A percentile compares a stretch with the other conserved stretches of the same genome.
Conservation (phyloP, 2,113 vertebrate genomes). For the Apodemus speciosus region DNA sequence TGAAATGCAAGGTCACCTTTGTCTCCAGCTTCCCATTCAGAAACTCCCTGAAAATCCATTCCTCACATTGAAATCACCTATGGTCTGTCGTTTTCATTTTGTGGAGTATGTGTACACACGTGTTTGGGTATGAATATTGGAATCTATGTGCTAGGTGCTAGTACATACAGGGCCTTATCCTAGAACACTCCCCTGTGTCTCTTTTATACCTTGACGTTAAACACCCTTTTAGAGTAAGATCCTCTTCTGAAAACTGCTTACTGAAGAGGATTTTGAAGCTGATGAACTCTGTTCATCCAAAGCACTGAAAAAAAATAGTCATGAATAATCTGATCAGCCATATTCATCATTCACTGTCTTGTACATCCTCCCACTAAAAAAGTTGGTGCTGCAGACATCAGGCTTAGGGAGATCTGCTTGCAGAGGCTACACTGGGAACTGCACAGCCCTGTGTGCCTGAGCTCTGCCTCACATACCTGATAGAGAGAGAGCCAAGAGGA, state of each 20-base stretch:
- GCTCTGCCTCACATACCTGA: not conserved
- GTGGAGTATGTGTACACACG: not conserved
- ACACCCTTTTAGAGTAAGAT: conserved; percentile 9
- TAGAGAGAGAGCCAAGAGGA: not conserved
- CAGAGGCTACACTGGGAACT: rapidly evolving
- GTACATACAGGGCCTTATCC: not conserved
- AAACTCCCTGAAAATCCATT: not conserved
- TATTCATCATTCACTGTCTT: not conserved
- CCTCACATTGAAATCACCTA: not conserved
- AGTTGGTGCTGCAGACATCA: not conserved
- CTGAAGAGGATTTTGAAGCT: conserved; percentile 6
- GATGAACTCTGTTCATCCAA: not conserved
- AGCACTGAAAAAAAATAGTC: not conserved
- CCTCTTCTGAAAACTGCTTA: not conserved
- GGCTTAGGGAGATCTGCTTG: not conserved
- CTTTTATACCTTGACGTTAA: conserved; percentile 19
- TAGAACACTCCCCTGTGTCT: not conserved
- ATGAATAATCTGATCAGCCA: not conserved
- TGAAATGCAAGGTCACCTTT: not conserved
- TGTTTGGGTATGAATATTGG: not conserved
- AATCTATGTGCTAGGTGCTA: not conserved
- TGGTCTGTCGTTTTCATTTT: not conserved
- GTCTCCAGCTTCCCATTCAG: not conserved
- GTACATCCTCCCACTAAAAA: not conserved
- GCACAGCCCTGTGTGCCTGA: too few relatives aligned